These are phyloP conservation scores for Virgularia gustaviana DNA, from an alignment of 92 coral and sea anemone genomes.

Conservation along the genomic window DNA sequence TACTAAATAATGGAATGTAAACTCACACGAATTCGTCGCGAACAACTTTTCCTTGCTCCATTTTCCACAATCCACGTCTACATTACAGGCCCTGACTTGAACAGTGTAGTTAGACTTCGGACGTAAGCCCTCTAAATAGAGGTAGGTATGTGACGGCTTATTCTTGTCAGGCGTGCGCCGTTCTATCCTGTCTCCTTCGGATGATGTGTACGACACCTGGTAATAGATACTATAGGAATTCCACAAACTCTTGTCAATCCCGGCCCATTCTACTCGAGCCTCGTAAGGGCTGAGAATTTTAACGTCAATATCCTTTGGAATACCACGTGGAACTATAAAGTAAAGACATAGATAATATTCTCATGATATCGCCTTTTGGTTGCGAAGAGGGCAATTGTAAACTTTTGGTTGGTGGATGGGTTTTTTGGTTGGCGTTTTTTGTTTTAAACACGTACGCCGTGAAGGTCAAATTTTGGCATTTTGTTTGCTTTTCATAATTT, in stretches of 20 bases:
- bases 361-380: not conserved
- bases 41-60: not conserved
- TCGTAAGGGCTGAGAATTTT: not conserved
- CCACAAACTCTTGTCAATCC: not conserved
- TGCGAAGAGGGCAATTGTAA: no score
- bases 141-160: no score
- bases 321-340: not conserved
- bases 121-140: no score
- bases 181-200: not conserved
- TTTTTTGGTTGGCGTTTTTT: no score
- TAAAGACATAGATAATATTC: not conserved
- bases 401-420: no score
- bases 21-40: constrained; percentile 26
- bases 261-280: constrained; percentile 7
- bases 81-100: constrained; percentile 10
- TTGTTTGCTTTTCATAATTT: no score
- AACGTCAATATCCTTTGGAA: not conserved
- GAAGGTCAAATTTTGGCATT: no score
- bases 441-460: no score
- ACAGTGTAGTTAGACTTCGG: constrained; percentile 6
- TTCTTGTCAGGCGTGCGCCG: not conserved
- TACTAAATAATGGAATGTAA: no score
- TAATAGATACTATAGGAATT: not conserved
- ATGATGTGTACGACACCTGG: not conserved
- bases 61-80: not conserved